Base-by-base conservation (phyloP, 2,797 vertebrate species). In the Sandelia bainsii region DNA sequence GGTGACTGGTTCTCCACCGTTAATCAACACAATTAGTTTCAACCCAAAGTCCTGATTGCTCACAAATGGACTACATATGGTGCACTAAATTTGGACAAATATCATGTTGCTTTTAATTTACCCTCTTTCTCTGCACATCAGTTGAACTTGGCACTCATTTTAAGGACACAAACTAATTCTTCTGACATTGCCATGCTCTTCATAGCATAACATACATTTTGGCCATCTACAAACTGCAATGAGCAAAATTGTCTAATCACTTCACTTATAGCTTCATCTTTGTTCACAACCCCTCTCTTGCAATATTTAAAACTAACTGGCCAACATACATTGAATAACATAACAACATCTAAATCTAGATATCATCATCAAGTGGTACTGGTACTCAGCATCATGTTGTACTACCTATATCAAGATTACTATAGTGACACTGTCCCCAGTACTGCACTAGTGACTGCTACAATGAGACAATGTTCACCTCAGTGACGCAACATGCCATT, bases 11-110 rank as follows among this genome's bases (percentile, higher is more conserved):
- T 80, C 74, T 58, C 39, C 45, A 23, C 46, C 11, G n/a, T 80
- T 80, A 74, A 83, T 85, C 66, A 80, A 67, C 53, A 67, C 69
- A 81, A 75, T 81, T 83, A 71, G 69, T 79, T 75, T 64, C 45
- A 60, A 57, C 37, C 39, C 42, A 46, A 61, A 71, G 49, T 49
- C 48, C 45, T 14, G 42, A 51, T 32, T 50, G 42, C 17, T 53
- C 57, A 53, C 34, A 61, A 48, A 65, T 69, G 13, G 40, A 34
- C 22, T 44, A 27, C 25, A 34, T 20, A 48, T 17, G 23, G 16
- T 9, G 20, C 56, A 40, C 19, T 56, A 25, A 74, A 78, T 46
- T 32, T 67, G 37, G 19, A 39, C 14, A 42, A 72, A 67, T 42
- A 60, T 64, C 22, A 17, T 44, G 56, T 25, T 46, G 56, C 62